Base-by-base conservation (phyloP, 2,888 invertebrate species). In the Sepioteuthis lessoniana region DNA sequence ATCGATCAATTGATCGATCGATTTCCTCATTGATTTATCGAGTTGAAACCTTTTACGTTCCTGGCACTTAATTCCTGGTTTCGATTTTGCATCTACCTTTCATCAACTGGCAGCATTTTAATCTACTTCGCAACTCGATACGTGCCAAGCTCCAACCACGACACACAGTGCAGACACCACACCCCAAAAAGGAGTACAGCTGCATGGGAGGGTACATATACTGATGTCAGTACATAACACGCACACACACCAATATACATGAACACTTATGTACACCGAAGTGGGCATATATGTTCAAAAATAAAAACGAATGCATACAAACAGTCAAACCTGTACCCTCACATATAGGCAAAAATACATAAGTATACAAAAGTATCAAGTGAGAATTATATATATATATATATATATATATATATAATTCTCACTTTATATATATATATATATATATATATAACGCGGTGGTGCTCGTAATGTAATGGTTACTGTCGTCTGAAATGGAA, bases 21-120 rank as follows among this genome's bases (percentile, higher is more conserved):
- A 76, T 76, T 76, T 76, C 76, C 35, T 76, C n/a, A 76, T 76
- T 19, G 76, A 76, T 76, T 76, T 35, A 76, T 76, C 76, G 76
- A 76, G n/a, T 76, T 76, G 76, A 76, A 76, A 76, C 76, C 76
- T 76, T 76, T 76, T 76, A 76, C 76, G n/a, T 76, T 76, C 8
- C 76, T 76, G 76, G 76, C 76, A 76, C 76, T 76, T 76, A 76
- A 76, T 76, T 76, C 76, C 0, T 2, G 76, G 13, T 35, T 76
- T 76, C 35, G n/a, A 76, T 35, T 76, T n/a, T 76, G n/a, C n/a
- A 76, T 76, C 76, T 76, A 76, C 76, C n/a, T 76, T 76, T 10
- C 76, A 76, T 76, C 76, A 76, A 76, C 35, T 76, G 76, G 76
- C 76, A 76, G n/a, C 76, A n/a, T 76, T 76, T 55, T 76, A n/a